phyloP scores from a whole-genome alignment of 2,797 vertebrate species.

The Oreortyx pictus region DNA sequence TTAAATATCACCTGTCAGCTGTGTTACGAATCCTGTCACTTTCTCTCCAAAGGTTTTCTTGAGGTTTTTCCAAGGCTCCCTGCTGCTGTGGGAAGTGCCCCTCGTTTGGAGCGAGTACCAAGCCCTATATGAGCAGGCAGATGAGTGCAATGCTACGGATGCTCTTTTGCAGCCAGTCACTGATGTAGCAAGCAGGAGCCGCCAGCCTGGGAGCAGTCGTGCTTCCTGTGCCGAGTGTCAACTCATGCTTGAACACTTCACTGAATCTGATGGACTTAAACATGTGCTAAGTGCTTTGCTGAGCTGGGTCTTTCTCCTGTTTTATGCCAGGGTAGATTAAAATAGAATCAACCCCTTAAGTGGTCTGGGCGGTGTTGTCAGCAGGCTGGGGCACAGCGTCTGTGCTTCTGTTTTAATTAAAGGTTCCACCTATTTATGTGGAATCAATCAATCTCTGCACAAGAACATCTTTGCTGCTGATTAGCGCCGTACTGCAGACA shows the following conservation, averaged over 20 bases:
- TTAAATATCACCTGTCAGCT: constrained; percentile 33
- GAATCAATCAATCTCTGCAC: constrained; percentile 62
- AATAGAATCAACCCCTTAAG: constrained; percentile 52
- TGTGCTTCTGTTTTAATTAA: constrained; percentile 66
- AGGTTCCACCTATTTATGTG: constrained; percentile 70
- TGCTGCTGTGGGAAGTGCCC: not conserved
- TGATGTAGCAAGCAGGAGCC: too few relatives aligned
- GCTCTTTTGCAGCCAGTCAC: not conserved
- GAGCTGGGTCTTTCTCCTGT: constrained; percentile 54
- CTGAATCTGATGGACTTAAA: constrained; percentile 50
- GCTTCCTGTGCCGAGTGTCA: not conserved
- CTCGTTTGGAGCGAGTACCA: too few relatives aligned
- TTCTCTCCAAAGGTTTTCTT: not conserved
- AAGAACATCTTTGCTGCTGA: constrained; percentile 59
- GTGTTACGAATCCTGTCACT: constrained; percentile 37
- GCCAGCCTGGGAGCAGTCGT: not conserved
- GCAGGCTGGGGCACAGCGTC: not conserved
- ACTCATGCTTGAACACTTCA: constrained; percentile 54
- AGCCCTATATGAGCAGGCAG: not conserved
- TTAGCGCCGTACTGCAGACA: constrained; percentile 53
- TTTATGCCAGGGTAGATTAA: constrained; percentile 59
- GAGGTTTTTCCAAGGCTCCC: not conserved
- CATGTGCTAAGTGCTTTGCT: constrained; percentile 67
- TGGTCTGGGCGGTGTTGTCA: constrained; percentile 24
- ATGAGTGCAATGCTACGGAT: not conserved